Base-by-base conservation (phyloP, 2,888 invertebrate species). In the Drosophila barbarae region DNA sequence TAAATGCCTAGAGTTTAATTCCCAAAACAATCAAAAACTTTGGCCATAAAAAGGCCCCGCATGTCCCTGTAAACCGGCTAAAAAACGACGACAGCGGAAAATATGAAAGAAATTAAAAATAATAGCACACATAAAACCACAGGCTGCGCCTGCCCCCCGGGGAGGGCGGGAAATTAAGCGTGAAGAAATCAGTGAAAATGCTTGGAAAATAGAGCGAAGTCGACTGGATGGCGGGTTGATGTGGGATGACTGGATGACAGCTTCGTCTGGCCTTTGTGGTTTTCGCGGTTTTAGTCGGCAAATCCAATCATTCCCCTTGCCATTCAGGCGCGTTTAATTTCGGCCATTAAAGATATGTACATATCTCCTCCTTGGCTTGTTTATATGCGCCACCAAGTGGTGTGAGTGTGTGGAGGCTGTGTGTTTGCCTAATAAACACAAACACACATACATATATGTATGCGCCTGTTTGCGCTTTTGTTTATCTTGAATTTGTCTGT, bases 401-500 rank as follows among this genome's bases (percentile, higher is more conserved):
- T 44, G 41, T 23, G 44, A 28, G 42, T 34, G 54, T 52, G 42
- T 49, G 42, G 21, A 8, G n/a, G 3, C 3, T 10, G 35, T 35
- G 41, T 44, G 23, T n/a, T 38, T 30, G 54, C 55, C 55, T 44
- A 68, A 58, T 32, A 39, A 42, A 42, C 12, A 28, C 4, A 26
- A 18, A 28, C 13, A 28, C 30, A 32, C n/a, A 28, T 35, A 32
- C n/a, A 26, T 32, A 28, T 39, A 15, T 49, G 34, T 39, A 13
- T 42, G 35, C n/a, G 46, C 30, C 32, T 52, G 38, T 66, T 66
- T 36, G 41, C 68, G 54, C 50, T 46, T 53, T 63, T 70, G 69
- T 76, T 82, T 78, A 82, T 84, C 79, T 81, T 67, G 76, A 73
- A 81, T 78, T 59, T 76, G 69, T 51, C 69, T 69, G 67, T 57